Evolutionary conservation across 1,140 invertebrate species (phyloP), one percentile per base, ranked within the genome.

Genomic region (Drosophila equinoxialis): DNA sequence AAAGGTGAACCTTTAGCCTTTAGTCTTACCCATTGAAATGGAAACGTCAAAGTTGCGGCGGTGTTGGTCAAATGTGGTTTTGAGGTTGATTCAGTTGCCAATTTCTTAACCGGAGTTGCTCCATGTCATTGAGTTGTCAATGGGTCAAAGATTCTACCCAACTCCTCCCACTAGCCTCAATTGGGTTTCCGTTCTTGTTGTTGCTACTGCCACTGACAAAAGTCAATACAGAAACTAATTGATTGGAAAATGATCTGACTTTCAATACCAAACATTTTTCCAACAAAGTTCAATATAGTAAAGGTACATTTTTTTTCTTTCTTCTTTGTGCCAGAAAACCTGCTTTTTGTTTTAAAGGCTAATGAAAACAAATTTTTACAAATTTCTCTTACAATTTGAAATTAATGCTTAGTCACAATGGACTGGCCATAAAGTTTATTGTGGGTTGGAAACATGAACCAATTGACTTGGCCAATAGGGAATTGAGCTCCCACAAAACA

Each of bases 201-300:
- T 65, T 68, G 64, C 65, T 26, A 3, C 23, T 26, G 23, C 23
- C 3, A 59, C 65, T 26, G 61, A 59, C 65, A 45, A 69, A 75
- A 83, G 58, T 68, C 68, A 81, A 70, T 75, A 61, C 68, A 59
- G 68, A 67, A 72, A 65, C 59, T 72, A 86, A 86, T 82, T 87
- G 75, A 82, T 87, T 79, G 64, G 54, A 73, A 71, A 79, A 76
- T 82, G 69, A 82, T 81, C 62, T 71, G 65, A 66, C 71, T 73
- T 58, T 65, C 65, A 73, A 73, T 60, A 30, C n/a, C 5, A 5
- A 6, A 30, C 0, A 30, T 30, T 30, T 30, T 30, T 30, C 6
- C 13, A 37, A 41, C 26, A 26, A 30, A 6, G 37, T 35, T 10
- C 20, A 23, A 23, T 48, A 17, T 8, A 2, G 45, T 7, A 20